Percentiles rank a stretch among this genome's conserved stretches.
Evolutionary conservation across 2,797 vertebrate species (phyloP).

Genomic region (Cryptoprocta ferox): DNA sequence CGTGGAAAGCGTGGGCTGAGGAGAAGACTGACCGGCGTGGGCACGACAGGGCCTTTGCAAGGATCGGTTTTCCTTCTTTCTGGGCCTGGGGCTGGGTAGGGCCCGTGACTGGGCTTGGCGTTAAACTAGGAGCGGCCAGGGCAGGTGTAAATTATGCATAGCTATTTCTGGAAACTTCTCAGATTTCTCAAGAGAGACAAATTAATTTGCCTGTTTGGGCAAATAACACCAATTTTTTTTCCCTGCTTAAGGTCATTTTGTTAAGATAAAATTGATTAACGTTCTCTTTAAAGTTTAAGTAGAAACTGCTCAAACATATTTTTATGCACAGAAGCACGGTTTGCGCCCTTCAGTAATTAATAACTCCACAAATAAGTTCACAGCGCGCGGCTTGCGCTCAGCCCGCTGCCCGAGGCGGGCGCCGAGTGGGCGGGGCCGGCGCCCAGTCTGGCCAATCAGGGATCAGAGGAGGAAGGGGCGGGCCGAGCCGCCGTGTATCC

Average conservation of each 20-base stretch:
- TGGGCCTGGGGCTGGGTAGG: not conserved
- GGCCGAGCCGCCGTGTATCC: not conserved
- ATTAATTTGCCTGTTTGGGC: conserved; percentile 75
- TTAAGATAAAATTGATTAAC: conserved; percentile 79
- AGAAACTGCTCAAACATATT: conserved; percentile 78
- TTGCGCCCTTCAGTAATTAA: conserved; percentile 81
- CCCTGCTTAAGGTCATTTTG: conserved; percentile 82
- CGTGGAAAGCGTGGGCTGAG: rapidly evolving
- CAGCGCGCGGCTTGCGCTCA: conserved; percentile 33
- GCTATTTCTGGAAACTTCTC: conserved; percentile 77
- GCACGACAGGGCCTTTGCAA: not conserved
- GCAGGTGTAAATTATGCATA: conserved; percentile 78
- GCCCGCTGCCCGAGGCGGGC: not conserved
- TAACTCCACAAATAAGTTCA: conserved; percentile 76
- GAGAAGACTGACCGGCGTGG: too few relatives aligned
- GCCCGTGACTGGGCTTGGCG: not conserved
- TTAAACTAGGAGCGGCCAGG: conserved; percentile 31
- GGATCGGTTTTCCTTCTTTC: not conserved
- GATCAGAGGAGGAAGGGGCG: not conserved
- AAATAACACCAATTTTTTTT: conserved; percentile 82
- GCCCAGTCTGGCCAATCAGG: conserved; percentile 13
- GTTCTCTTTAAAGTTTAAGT: conserved; percentile 82
- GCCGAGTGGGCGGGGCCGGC: not conserved
- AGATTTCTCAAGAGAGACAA: conserved; percentile 78
- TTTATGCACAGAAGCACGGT: conserved; percentile 78